Percentiles rank a stretch among this genome's conserved stretches.
These are phyloP conservation scores for Palythoa caribaeorum DNA, from an alignment of 92 coral and sea anemone genomes.

Conservation along the genomic window DNA sequence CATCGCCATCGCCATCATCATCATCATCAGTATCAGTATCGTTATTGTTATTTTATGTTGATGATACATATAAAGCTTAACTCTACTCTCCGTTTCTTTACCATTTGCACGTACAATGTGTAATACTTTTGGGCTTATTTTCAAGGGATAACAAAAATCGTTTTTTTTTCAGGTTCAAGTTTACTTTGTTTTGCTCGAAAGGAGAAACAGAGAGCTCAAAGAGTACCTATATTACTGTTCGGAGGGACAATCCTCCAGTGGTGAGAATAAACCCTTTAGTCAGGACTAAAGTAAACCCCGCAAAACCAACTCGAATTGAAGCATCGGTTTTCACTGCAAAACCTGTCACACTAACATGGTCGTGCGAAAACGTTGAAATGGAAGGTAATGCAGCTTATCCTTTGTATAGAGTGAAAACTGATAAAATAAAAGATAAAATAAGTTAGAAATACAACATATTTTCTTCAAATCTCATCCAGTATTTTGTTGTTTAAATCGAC, in stretches of 20 bases:
- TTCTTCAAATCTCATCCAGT: no score
- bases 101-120: no score
- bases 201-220: conserved; percentile 1
- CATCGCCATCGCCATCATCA: no score
- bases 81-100: no score
- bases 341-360: conserved; percentile 6
- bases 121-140: no score
- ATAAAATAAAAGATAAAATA: neutral
- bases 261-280: neutral
- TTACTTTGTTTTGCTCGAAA: conserved; percentile 6
- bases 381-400: neutral
- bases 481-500: no score
- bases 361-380: conserved; percentile 12
- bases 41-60: no score
- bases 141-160: no score
- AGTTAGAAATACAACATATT: neutral
- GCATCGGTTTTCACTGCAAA: neutral
- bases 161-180: neutral
- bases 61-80: no score
- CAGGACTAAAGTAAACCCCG: neutral
- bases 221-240: neutral
- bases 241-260: neutral
- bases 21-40: no score
- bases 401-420: neutral
- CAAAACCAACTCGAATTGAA: neutral